phyloP scores from a whole-genome alignment of 2,113 vertebrate genomes.

The Alectura lathami region DNA sequence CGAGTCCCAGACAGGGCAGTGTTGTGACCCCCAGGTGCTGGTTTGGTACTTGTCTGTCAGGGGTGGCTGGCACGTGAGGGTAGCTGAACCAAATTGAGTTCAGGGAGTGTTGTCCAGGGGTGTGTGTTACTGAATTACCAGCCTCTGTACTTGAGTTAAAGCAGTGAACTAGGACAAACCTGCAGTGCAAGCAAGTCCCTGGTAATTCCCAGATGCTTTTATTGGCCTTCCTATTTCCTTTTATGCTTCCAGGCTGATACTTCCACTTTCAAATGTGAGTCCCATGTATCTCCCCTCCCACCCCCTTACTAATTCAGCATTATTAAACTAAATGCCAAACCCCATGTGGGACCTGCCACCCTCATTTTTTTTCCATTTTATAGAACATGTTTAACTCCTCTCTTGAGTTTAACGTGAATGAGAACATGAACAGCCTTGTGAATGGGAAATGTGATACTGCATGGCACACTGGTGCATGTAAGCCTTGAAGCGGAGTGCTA shows the following conservation, averaged over 20 bases:
- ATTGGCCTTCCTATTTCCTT: rapidly evolving
- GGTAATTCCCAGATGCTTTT: rapidly evolving
- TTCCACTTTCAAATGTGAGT: rapidly evolving
- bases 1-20: too few species aligned
- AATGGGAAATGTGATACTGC: neutral
- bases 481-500: neutral
- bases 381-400: neutral
- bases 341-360: neutral
- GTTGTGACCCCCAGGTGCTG: rapidly evolving
- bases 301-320: neutral
- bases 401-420: neutral
- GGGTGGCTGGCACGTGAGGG: rapidly evolving
- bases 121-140: neutral
- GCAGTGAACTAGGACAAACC: neutral
- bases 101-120: rapidly evolving
- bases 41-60: neutral
- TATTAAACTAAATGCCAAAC: neutral
- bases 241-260: neutral
- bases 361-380: neutral
- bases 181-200: rapidly evolving
- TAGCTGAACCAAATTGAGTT: neutral
- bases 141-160: rapidly evolving
- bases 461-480: neutral
- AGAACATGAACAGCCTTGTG: neutral
- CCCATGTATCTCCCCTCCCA: neutral